These are phyloP conservation scores for Priocnemis perturbator DNA, from an alignment of 2,888 invertebrate genomes.

Conservation along the genomic window DNA sequence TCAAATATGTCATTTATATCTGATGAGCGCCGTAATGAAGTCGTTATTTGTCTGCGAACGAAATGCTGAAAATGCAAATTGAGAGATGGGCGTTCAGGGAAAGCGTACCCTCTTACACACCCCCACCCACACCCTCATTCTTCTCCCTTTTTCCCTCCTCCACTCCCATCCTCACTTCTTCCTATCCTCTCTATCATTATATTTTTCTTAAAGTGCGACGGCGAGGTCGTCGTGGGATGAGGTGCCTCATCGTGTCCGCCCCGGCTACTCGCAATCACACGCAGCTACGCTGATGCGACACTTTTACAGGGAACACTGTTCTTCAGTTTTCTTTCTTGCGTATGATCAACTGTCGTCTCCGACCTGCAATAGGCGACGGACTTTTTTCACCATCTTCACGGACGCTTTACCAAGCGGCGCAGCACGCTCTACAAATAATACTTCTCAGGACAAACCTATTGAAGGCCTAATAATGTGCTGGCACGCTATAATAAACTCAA, in stretches of 20 bases:
- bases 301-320: neutral
- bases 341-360: too few species aligned
- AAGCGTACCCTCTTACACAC: constrained; percentile 1
- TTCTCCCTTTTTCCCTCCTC: neutral
- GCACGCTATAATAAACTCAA: too few species aligned
- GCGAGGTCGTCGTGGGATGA: too few species aligned
- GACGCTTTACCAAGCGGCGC: too few species aligned
- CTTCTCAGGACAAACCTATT: too few species aligned
- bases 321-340: too few species aligned
- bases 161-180: constrained; percentile 16
- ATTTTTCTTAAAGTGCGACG: constrained; percentile 39
- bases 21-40: constrained; percentile 68
- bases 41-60: constrained; percentile 62
- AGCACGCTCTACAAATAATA: too few species aligned
- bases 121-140: neutral
- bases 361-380: too few species aligned
- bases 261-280: neutral
- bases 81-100: constrained; percentile 51
- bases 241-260: constrained; percentile 8
- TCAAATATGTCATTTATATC: constrained; percentile 71
- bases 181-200: constrained; percentile 38
- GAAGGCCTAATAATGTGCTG: too few species aligned
- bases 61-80: constrained; percentile 68
- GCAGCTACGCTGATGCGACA: constrained; percentile 2
- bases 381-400: too few species aligned